Percentiles rank a stretch among this genome's conserved stretches.
Evolutionary conservation across 2,113 vertebrate species (phyloP).

Genomic region (Falco punctatus): DNA sequence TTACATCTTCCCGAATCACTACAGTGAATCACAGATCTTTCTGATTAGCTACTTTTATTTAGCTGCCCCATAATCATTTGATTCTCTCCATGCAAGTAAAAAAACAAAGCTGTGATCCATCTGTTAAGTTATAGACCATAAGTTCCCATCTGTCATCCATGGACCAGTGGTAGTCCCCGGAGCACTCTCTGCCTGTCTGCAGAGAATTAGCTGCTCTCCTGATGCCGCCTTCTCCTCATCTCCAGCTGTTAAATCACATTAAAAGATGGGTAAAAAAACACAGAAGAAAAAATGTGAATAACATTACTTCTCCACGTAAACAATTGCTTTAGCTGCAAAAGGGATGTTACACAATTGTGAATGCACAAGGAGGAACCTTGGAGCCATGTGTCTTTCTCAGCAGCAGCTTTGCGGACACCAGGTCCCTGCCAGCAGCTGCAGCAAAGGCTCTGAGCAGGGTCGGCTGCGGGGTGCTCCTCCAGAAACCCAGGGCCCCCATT

Average conservation of each 20-base stretch:
- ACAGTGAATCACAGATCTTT: neutral
- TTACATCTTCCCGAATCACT: neutral
- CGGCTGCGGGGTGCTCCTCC: neutral
- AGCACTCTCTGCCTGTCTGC: slow-evolving; percentile 35
- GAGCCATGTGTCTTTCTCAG: neutral
- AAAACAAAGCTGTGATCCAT: slow-evolving; percentile 54
- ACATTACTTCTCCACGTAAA: slow-evolving; percentile 15
- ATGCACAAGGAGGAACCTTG: neutral
- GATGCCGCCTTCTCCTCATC: slow-evolving; percentile 8
- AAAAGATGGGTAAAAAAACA: neutral
- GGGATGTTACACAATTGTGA: neutral
- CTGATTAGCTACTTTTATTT: slow-evolving; percentile 14
- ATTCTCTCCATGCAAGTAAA: slow-evolving; percentile 36
- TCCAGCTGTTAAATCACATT: slow-evolving; percentile 56
- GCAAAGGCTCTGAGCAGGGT: neutral
- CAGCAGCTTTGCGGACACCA: accelerated
- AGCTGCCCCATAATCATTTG: neutral
- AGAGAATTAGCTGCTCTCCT: slow-evolving; percentile 49
- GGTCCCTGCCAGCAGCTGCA: neutral
- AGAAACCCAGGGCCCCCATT: neutral
- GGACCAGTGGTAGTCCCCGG: slow-evolving; percentile 2
- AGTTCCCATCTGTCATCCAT: slow-evolving; percentile 60
- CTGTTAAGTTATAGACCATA: slow-evolving; percentile 63
- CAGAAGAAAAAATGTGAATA: neutral
- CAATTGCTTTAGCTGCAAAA: neutral